Base-by-base conservation (phyloP, 2,888 invertebrate genomes). In the Theretra japonica region DNA sequence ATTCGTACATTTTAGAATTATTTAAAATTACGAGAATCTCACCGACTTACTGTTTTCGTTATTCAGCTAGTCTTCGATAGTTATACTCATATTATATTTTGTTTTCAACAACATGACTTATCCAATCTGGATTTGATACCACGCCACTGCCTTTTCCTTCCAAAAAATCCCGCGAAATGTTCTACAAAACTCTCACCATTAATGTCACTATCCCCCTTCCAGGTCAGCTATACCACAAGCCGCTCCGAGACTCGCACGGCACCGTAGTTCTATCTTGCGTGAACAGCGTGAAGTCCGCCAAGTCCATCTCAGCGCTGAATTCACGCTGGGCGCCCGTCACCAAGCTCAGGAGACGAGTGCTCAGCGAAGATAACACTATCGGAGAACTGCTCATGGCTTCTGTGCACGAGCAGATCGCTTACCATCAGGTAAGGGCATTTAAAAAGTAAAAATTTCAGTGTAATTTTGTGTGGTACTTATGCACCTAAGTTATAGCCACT, bases 281-380 rank as follows among this genome's bases (percentile, higher is more conserved):
- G 75, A 97, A 97, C 84, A 88, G 92, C 69, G 95, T 95, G 7
- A 96, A 96, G 84, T 97, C 97, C 28, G 97, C 97, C 56, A 99
- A 99, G 92, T 95, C 96, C 48, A 97, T 99, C 19, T 97, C 98
- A 1, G 97, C 98, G 41, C 93, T 99, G 65, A 98, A 98, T 87
- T 97, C 98, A 17, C 96, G 98, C 77, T 99, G 99, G 99, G 94
- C 98, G 76, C 97, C 98, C 0, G 95, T 99, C 72, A 96, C 97
- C 79, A 98, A 99, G 87, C 95, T 98, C 23, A 96, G 97, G 70
- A 96, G 98, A 79, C 96, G 98, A 80, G 95, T 97, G 60, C 96
- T 96, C 2, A 96, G 96, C 62, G 95, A 97, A 72, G 96, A 97
- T 80, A 96, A 96, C 80, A 97, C 96, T 69, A 97, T 98, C 17